These are phyloP conservation scores for Andrena marginata DNA, from an alignment of 2,888 invertebrate genomes.

Conservation along the genomic window DNA sequence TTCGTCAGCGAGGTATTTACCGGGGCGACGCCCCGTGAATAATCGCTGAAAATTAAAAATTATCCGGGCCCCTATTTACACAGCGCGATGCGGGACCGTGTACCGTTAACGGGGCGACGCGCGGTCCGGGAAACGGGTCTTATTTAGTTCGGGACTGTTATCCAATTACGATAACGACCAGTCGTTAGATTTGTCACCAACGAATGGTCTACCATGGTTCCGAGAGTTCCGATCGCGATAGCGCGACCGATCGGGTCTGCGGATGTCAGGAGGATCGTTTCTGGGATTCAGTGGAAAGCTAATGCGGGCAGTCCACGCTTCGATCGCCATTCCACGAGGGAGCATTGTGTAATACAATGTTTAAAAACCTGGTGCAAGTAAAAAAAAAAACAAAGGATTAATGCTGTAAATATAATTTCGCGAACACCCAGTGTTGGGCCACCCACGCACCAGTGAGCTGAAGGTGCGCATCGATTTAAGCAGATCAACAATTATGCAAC, in stretches of 20 bases:
- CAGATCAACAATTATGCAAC: neutral
- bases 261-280: slow-evolving; percentile 19
- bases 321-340: no score
- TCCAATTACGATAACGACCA: slow-evolving; percentile 65
- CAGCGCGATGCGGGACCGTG: slow-evolving; percentile 38
- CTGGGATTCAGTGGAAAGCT: neutral
- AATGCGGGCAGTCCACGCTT: no score
- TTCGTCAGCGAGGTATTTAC: slow-evolving; percentile 68
- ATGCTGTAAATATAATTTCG: neutral
- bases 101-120: slow-evolving; percentile 48
- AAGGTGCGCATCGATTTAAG: neutral
- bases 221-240: slow-evolving; percentile 44
- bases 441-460: neutral
- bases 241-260: slow-evolving; percentile 28
- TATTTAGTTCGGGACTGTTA: slow-evolving; percentile 32
- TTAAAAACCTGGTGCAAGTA: no score
- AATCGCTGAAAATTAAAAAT: slow-evolving; percentile 78
- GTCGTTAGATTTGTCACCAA: slow-evolving; percentile 54
- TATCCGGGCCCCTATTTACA: slow-evolving; percentile 54
- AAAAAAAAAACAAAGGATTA: neutral
- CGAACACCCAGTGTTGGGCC: no score
- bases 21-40: slow-evolving; percentile 71
- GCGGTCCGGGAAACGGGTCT: slow-evolving; percentile 27
- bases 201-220: slow-evolving; percentile 8
- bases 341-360: no score